These are phyloP conservation scores for Cynopterus brachyotis DNA, from an alignment of 2,113 vertebrate species.

Conservation along the genomic window DNA sequence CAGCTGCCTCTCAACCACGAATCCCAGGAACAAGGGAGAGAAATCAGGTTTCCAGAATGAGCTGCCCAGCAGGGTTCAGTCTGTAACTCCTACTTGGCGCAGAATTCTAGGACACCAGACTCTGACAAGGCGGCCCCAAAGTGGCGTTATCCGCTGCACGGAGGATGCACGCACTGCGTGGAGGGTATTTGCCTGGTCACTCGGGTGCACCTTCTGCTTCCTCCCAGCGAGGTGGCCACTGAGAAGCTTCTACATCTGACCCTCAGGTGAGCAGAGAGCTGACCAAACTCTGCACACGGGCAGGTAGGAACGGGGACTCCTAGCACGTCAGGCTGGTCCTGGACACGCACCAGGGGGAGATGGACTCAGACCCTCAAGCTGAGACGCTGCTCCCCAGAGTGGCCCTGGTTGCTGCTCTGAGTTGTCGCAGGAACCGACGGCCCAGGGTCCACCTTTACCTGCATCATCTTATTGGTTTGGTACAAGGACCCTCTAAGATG, in stretches of 20 bases:
- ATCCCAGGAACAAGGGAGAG: background rate
- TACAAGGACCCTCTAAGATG: too few species aligned
- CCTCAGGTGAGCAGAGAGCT: background rate
- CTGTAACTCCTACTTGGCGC: background rate
- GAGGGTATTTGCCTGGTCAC: background rate
- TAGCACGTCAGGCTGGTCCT: background rate
- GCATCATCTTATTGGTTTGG: accelerated
- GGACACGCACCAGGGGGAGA: accelerated
- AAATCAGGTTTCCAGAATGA: background rate
- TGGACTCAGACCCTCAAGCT: background rate
- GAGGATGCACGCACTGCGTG: accelerated
- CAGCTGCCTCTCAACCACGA: background rate
- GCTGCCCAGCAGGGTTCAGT: background rate
- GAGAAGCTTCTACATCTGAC: too few species aligned
- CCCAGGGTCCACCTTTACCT: accelerated
- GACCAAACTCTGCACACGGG: background rate
- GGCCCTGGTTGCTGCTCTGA: background rate
- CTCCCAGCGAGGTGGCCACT: background rate
- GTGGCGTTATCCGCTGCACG: accelerated
- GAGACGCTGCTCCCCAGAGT: too few species aligned
- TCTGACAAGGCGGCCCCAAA: background rate
- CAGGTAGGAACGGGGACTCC: accelerated
- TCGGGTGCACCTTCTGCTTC: background rate
- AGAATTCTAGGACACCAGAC: background rate
- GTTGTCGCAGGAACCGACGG: background rate